Evolutionary conservation across 2,888 invertebrate genomes (phyloP).

Genomic region (Brachyptera putata): DNA sequence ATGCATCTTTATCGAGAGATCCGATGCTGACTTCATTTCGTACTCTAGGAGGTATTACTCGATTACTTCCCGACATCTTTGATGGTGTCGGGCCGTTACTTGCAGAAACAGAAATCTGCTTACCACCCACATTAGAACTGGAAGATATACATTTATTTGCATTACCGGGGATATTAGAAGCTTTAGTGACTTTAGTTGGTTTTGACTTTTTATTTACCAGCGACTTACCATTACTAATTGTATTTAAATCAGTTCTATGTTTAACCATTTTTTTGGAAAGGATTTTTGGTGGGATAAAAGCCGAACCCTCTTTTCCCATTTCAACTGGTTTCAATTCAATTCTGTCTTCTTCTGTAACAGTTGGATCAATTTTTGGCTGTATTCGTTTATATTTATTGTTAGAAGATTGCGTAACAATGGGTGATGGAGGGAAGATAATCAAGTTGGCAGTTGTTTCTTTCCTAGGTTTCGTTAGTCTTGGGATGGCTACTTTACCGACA

Average conservation of each 20-base stretch:
- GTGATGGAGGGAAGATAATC: conserved; percentile 45
- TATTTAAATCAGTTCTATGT: too few relatives aligned
- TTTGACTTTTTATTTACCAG: too few relatives aligned
- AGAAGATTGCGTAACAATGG: conserved; percentile 50
- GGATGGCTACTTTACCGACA: conserved; percentile 29
- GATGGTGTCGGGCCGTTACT: too few relatives aligned
- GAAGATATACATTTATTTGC: too few relatives aligned
- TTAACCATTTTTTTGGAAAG: not conserved
- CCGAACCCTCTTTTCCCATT: not conserved
- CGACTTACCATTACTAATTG: too few relatives aligned
- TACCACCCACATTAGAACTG: too few relatives aligned
- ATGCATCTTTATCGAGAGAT: conserved; percentile 65
- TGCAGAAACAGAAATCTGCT: too few relatives aligned
- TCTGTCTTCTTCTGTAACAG: not conserved
- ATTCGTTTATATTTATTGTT: conserved; percentile 51
- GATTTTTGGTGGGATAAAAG: not conserved
- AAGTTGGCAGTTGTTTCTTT: conserved; percentile 36
- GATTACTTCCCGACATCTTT: too few relatives aligned
- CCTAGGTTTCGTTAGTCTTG: conserved; percentile 26
- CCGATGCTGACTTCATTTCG: conserved; percentile 32
- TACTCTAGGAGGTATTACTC: too few relatives aligned
- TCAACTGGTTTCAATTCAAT: too few relatives aligned
- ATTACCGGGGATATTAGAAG: too few relatives aligned
- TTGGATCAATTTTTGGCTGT: conserved; percentile 45
- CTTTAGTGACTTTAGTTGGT: too few relatives aligned